Evolutionary conservation across 2,113 vertebrate species (phyloP).

Genomic region (Aepyceros melampus): DNA sequence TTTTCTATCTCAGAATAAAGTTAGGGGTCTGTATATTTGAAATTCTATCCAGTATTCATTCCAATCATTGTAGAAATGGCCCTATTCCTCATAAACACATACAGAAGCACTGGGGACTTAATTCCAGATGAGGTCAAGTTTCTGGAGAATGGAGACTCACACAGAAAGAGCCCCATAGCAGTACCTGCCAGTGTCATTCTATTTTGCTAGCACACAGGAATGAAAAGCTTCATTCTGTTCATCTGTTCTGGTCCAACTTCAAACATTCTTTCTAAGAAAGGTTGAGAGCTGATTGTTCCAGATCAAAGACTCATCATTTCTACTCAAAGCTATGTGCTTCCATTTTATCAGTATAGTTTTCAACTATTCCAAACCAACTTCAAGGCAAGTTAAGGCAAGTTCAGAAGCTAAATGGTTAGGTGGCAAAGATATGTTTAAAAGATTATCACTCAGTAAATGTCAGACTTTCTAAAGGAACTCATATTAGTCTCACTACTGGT

Average conservation of each 20-base stretch:
- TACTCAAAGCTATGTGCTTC: conserved; percentile 27
- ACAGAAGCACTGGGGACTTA: background rate
- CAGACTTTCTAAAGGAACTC: background rate
- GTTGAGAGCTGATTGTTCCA: conserved; percentile 50
- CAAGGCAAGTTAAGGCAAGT: conserved; percentile 50
- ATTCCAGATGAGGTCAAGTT: conserved; percentile 23
- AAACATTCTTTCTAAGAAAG: conserved; percentile 1
- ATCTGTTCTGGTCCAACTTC: background rate
- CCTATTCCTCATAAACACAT: background rate
- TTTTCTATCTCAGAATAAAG: background rate
- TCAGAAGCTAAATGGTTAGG: conserved; percentile 7
- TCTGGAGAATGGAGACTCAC: background rate
- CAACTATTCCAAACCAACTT: conserved; percentile 41
- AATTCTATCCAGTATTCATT: conserved; percentile 27
- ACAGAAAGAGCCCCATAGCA: background rate
- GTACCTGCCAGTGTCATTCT: background rate
- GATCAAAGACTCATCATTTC: conserved; percentile 17
- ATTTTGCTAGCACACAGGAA: background rate
- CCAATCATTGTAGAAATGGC: background rate
- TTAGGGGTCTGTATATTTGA: background rate
- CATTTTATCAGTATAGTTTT: conserved; percentile 13
- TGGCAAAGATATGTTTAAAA: background rate
- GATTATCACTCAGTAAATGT: background rate
- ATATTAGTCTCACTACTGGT: background rate
- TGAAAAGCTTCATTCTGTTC: conserved; percentile 12